Evolutionary conservation across 2,888 invertebrate genomes (phyloP).

Genomic region (Amphipoea lucens): DNA sequence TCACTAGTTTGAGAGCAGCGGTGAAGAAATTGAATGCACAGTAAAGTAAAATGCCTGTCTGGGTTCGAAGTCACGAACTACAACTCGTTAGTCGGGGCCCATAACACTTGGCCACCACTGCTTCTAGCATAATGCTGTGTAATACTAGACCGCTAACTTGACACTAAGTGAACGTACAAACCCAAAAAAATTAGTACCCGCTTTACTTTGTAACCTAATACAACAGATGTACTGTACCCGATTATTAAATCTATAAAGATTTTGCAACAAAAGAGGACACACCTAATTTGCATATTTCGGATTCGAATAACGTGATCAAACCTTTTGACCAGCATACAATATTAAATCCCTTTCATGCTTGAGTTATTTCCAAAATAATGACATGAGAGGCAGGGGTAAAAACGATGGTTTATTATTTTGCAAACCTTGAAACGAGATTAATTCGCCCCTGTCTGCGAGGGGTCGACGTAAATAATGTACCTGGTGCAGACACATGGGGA

Average conservation of each 20-base stretch:
- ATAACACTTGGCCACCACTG: too few relatives aligned
- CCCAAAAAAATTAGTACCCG: neutral
- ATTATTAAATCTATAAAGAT: neutral
- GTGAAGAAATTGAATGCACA: too few relatives aligned
- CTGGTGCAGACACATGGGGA: constrained; percentile 8
- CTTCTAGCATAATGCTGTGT: neutral
- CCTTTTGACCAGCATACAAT: neutral
- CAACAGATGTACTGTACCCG: neutral
- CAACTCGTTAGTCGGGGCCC: too few relatives aligned
- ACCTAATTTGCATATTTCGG: neutral
- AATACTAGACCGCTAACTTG: neutral
- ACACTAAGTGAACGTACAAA: neutral
- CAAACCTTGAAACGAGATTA: constrained; percentile 10
- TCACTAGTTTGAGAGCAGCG: too few relatives aligned
- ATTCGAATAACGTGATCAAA: constrained; percentile 9
- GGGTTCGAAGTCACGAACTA: too few relatives aligned
- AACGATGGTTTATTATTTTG: neutral
- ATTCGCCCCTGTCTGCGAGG: constrained; percentile 9
- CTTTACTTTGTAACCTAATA: neutral
- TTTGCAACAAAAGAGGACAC: neutral
- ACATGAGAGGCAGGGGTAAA: neutral
- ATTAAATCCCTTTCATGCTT: neutral
- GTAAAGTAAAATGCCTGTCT: too few relatives aligned
- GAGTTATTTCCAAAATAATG: neutral
- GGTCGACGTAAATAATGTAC: constrained; percentile 3